These are phyloP conservation scores for Nymphalis io DNA, from an alignment of 1,140 invertebrate species.

Conservation along the genomic window DNA sequence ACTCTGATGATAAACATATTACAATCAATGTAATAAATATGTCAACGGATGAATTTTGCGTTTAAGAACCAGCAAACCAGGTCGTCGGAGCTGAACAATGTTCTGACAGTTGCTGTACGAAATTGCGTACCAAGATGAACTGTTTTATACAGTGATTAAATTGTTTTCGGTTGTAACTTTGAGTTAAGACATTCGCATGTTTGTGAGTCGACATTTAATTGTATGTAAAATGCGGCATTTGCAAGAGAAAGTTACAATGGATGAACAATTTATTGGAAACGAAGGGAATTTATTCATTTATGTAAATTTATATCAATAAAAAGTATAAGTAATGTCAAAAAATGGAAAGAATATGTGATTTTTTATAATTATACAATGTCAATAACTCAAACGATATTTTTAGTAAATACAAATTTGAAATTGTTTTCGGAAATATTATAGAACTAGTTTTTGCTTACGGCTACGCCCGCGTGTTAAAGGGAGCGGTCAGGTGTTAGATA, in stretches of 20 bases:
- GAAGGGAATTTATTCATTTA: constrained; percentile 28
- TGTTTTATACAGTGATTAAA: constrained; percentile 6
- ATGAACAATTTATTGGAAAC: constrained; percentile 22
- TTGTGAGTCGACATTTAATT: constrained; percentile 44
- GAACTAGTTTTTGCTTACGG: no score
- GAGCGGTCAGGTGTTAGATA: no score
- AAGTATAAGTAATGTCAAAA: constrained; percentile 12
- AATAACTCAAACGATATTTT: no score
- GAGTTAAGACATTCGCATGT: constrained; percentile 3
- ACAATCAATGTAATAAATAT: constrained; percentile 18
- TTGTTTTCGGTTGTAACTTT: constrained; percentile 18
- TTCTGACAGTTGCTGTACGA: background rate
- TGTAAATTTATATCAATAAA: constrained; percentile 33
- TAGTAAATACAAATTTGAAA: background rate
- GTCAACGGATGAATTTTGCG: constrained; percentile 16
- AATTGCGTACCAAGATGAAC: constrained; percentile 12
- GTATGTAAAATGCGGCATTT: constrained; percentile 47
- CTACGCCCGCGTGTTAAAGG: no score
- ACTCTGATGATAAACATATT: constrained; percentile 17
- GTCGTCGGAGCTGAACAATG: constrained; percentile 21
- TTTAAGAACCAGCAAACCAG: constrained; percentile 7
- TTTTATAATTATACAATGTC: no score
- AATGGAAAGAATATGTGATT: background rate
- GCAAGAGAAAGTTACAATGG: constrained; percentile 37
- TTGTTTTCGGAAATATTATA: no score